Evolutionary conservation across 2,113 vertebrate genomes (phyloP), one percentile per base, ranked within the genome.

Genomic region (Puma concolor): DNA sequence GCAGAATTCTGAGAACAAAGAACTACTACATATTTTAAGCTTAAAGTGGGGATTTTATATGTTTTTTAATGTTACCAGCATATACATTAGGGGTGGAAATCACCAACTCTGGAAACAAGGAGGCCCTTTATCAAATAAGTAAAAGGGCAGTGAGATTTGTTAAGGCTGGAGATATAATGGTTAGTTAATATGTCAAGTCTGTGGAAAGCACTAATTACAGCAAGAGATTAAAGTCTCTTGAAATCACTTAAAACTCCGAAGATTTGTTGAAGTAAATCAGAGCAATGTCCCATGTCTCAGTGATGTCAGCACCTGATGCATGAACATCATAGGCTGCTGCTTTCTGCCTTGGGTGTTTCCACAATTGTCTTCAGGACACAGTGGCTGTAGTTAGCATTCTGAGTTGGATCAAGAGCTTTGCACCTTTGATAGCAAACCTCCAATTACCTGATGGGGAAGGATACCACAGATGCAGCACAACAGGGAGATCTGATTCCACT

Each of bases 201-300:
- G 71, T 96, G 94, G 95, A 97, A 91, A 98, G 38, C 92, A 96
- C 97, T 98, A 98, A 98, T 98, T 98, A 95, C 52, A 97, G 90
- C 69, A 98, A 95, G 98, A 98, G 97, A 98, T 98, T 98, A 97
- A 99, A 97, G 85, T 60, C 77, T 96, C 88, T 83, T 98, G 97
- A 98, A 97, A 79, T 96, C 88, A 91, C 88, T 96, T 96, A 95
- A 77, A 97, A 92, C 96, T 97, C 98, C 96, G 97, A 96, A 98
- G 96, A 94, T 98, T 95, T 98, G 66, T 96, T 98, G 71, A 97
- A 98, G 96, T 98, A 97, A 98, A 97, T 98, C 95, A 97, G 98
- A 98, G 91, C 87, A 81, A 41, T 60, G 84, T 74, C 54, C 60
- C 11, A 0, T 67, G 94, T 84, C 86, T 93, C 33, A 50, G 95